These are phyloP conservation scores for Zaprionus africanus DNA, from an alignment of 1,140 invertebrate species.

Conservation along the genomic window DNA sequence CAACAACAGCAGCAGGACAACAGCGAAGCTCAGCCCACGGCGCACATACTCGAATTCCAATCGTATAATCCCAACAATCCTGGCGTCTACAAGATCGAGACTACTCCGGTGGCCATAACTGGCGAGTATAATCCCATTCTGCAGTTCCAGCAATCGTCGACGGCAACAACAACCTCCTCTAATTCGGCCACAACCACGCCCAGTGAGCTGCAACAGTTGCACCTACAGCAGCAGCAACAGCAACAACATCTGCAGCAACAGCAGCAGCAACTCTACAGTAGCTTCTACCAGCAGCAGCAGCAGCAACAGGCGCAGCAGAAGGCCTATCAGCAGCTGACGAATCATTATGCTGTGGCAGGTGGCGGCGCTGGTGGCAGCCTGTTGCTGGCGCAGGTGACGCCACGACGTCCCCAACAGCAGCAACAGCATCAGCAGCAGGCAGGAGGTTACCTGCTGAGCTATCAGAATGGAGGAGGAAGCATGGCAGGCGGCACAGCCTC, in stretches of 20 bases:
- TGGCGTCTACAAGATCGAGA: constrained; percentile 83
- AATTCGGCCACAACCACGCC: constrained; percentile 62
- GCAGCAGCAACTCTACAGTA: constrained; percentile 41
- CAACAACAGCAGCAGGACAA: constrained; percentile 4
- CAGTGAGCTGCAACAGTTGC: constrained; percentile 52
- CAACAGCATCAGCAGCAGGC: constrained; percentile 50
- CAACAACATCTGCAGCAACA: constrained; percentile 41
- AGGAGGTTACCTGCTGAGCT: constrained; percentile 64
- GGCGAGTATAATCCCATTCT: constrained; percentile 83
- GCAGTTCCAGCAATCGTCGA: constrained; percentile 73
- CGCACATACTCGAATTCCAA: constrained; percentile 82
- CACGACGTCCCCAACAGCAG: constrained; percentile 25
- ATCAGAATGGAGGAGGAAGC: constrained; percentile 50
- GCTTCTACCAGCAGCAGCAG: constrained; percentile 43
- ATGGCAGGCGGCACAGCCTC: constrained; percentile 18
- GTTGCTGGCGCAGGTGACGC: constrained; percentile 39
- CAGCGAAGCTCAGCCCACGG: constrained; percentile 48
- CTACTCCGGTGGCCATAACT: constrained; percentile 82
- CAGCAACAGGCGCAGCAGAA: constrained; percentile 33
- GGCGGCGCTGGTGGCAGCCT: constrained; percentile 34
- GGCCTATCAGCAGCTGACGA: constrained; percentile 36
- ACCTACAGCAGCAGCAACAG: constrained; percentile 39
- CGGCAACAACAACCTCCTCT: constrained; percentile 55
- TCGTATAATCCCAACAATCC: constrained; percentile 84
- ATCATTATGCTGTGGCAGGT: constrained; percentile 46